phyloP scores from a whole-genome alignment of 2,888 invertebrate genomes.

The Nephrotoma appendiculata region DNA sequence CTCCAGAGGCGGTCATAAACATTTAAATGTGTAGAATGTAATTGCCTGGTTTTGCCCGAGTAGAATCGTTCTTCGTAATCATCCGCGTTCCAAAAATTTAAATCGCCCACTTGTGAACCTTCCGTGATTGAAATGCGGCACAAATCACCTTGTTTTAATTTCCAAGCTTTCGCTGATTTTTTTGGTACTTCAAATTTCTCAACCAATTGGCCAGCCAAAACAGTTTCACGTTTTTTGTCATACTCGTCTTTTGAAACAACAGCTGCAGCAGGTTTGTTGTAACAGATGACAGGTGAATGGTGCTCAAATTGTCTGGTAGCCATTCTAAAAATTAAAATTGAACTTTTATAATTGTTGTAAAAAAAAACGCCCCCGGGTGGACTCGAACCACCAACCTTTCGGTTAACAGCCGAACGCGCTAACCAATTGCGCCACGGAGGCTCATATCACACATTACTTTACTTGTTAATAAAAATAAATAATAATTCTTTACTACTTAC shows the following conservation, averaged over 20 bases:
- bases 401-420: constrained; percentile 6
- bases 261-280: constrained; percentile 26
- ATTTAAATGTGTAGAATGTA: constrained; percentile 32
- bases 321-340: neutral
- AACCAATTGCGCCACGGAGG: neutral
- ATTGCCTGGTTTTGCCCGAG: constrained; percentile 35
- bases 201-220: constrained; percentile 23
- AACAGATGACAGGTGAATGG: constrained; percentile 26
- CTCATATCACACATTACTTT: too few relatives aligned
- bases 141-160: constrained; percentile 29
- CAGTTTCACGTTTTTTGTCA: constrained; percentile 24
- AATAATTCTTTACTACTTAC: too few relatives aligned
- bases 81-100: constrained; percentile 35
- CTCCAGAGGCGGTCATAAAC: constrained; percentile 36
- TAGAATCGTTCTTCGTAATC: constrained; percentile 33
- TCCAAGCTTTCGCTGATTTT: constrained; percentile 31
- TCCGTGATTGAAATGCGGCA: constrained; percentile 32
- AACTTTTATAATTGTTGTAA: too few relatives aligned
- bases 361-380: constrained; percentile 4
- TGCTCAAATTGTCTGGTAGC: constrained; percentile 16
- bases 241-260: constrained; percentile 23
- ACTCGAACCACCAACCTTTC: constrained; percentile 7
- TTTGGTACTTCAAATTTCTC: constrained; percentile 27
- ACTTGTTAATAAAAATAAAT: too few relatives aligned
- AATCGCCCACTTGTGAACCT: constrained; percentile 34